Percentiles rank a stretch among this genome's conserved stretches.
Evolutionary conservation across 2,888 invertebrate species (phyloP).

Genomic region (Eupelmus urozonus): DNA sequence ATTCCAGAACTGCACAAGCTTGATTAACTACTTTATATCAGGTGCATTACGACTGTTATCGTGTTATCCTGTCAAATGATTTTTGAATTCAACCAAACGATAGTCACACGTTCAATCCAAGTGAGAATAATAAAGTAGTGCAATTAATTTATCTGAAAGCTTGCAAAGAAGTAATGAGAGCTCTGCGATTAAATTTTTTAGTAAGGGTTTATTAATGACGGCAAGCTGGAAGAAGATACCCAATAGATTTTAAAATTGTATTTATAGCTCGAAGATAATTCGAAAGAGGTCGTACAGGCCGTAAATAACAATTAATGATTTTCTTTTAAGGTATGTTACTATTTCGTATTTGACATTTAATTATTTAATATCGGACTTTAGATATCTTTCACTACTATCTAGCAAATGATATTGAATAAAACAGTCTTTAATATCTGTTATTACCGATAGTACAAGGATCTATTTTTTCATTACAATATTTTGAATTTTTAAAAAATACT

Average conservation of each 20-base stretch:
- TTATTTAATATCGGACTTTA: too few relatives aligned
- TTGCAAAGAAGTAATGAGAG: conserved; percentile 3
- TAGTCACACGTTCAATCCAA: neutral
- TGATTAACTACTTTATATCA: neutral
- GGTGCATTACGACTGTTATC: neutral
- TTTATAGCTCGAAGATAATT: neutral
- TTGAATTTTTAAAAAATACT: too few relatives aligned
- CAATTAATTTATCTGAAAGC: conserved; percentile 12
- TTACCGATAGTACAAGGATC: too few relatives aligned
- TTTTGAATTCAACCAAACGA: neutral
- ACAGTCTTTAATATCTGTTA: too few relatives aligned
- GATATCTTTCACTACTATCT: too few relatives aligned
- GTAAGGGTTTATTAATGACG: neutral
- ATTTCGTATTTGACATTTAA: too few relatives aligned
- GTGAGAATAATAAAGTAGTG: conserved; percentile 17
- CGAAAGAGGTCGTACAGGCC: neutral
- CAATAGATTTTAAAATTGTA: neutral
- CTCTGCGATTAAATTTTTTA: neutral
- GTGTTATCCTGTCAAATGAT: neutral
- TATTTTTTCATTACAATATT: too few relatives aligned
- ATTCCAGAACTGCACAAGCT: neutral
- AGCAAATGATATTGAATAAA: too few relatives aligned
- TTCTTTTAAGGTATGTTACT: too few relatives aligned
- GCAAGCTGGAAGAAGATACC: neutral
- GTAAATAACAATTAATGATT: neutral